A percentile compares a stretch with the other conserved stretches of the same genome.
Conservation (phyloP, 2,797 vertebrate species). For the Clarias pachynema region DNA sequence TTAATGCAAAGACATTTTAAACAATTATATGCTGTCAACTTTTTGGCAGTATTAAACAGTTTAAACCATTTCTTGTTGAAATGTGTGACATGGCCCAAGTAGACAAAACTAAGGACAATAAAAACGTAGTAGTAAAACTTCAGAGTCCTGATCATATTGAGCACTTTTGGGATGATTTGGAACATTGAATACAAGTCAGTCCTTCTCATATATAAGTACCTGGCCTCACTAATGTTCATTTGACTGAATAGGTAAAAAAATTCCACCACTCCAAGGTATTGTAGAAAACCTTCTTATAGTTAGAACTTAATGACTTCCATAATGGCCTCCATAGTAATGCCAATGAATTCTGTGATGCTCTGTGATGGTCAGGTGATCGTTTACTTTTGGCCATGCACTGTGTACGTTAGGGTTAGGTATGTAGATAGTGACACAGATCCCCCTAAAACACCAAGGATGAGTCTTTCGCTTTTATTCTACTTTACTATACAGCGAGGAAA, state of each 20-base stretch:
- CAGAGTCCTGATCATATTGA: not conserved
- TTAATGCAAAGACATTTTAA: no score
- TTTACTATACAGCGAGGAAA: not conserved
- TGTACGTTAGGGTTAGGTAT: not conserved
- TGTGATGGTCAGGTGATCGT: not conserved
- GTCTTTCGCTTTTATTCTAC: not conserved
- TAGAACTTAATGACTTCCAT: not conserved
- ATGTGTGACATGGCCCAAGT: no score
- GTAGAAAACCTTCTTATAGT: not conserved
- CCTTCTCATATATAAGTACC: not conserved
- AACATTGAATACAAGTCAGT: not conserved
- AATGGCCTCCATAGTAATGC: no score
- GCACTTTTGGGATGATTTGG: not conserved
- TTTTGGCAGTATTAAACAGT: no score
- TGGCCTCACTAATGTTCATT: not conserved
- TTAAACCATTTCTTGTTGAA: no score
- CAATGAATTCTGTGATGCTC: no score
- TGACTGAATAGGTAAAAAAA: not conserved
- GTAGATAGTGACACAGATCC: not conserved
- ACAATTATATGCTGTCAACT: no score
- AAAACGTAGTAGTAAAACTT: not conserved
- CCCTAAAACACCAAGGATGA: not conserved
- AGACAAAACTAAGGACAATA: no score
- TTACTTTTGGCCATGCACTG: not conserved
- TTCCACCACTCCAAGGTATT: not conserved